A percentile compares a stretch with the other conserved stretches of the same genome.
phyloP scores from a whole-genome alignment of 2,888 invertebrate species.

The Acrocyrtus sp. region DNA sequence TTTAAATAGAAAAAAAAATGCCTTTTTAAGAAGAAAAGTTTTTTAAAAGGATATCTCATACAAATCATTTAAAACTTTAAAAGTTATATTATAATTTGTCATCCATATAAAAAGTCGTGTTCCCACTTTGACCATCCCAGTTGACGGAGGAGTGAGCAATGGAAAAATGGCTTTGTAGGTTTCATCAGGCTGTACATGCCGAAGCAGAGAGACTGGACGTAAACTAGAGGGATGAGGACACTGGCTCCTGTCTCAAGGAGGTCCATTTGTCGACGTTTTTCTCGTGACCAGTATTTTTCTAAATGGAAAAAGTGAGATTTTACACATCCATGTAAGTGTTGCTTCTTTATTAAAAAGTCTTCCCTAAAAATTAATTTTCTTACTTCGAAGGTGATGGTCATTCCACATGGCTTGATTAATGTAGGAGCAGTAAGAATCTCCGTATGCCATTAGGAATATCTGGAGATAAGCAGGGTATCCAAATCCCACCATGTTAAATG shows the following conservation, averaged over 20 bases:
- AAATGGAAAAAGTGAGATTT: not conserved
- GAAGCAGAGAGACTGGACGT: conserved; percentile 18
- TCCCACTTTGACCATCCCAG: conserved; percentile 5
- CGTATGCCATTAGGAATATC: conserved; percentile 26
- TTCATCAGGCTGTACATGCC: conserved; percentile 21
- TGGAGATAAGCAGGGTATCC: conserved; percentile 28
- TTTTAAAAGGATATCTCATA: too few species aligned
- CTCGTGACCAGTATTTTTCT: conserved; percentile 1
- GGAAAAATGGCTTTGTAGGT: conserved; percentile 25
- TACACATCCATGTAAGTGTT: too few species aligned
- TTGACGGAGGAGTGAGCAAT: conserved; percentile 27
- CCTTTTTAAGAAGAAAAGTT: too few species aligned
- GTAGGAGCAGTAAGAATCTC: conserved; percentile 5
- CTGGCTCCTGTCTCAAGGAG: not conserved
- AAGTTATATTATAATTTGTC: too few species aligned
- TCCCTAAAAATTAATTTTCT: too few species aligned
- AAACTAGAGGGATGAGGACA: not conserved
- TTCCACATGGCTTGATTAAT: conserved; percentile 9
- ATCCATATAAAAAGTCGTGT: too few species aligned
- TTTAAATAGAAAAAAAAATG: too few species aligned
- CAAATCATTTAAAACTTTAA: too few species aligned
- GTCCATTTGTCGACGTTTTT: not conserved
- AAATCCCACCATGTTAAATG: conserved; percentile 37
- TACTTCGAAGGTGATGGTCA: conserved; percentile 18
- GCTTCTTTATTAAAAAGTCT: too few species aligned